Evolutionary conservation across 1,140 invertebrate genomes (phyloP), one percentile per base, ranked within the genome.

Genomic region (Elymnias hypermnestra): DNA sequence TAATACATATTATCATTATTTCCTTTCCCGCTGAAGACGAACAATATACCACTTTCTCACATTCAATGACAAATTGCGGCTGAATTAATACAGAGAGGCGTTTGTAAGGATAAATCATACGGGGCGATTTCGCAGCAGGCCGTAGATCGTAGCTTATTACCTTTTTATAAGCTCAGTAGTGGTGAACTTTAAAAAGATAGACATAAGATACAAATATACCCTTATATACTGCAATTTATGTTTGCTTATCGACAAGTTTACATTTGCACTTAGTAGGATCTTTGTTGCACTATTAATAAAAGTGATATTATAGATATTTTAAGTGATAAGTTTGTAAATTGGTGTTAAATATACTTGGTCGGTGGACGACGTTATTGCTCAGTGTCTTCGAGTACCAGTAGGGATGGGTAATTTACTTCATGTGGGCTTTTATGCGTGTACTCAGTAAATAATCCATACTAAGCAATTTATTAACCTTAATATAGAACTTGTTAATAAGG

Each of bases 31-130:
- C 51, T 69, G 57, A 76, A 48, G 53, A 60, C 53, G 56, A 69
- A 82, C 77, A 78, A 82, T 82, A 73, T 69, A 72, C 64, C 73
- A 75, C 72, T 77, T 82, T 82, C 77, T 77, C 77, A 75, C 72
- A 63, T 77, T 50, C 45, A 70, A 77, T 82, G 77, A 82, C 77
- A 82, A 79, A 82, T 82, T 68, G 67, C 64, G 47, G 67, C 56
- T 72, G 77, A 82, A 78, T 79, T 79, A 82, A 82, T 82, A 77
- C 72, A 57, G 57, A 64, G 65, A 57, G 53, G 57, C 68, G 58
- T 72, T 78, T 58, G 69, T 76, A 57, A 38, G 66, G 49, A 78
- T 82, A 82, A 82, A 82, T 82, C 74, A 82, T 75, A 72, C 49
- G 48, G 59, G 50, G 64, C 63, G 56, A 71, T 69, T 60, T 57